These are phyloP conservation scores for Upupa epops DNA, from an alignment of 2,113 vertebrate species.

Conservation along the genomic window DNA sequence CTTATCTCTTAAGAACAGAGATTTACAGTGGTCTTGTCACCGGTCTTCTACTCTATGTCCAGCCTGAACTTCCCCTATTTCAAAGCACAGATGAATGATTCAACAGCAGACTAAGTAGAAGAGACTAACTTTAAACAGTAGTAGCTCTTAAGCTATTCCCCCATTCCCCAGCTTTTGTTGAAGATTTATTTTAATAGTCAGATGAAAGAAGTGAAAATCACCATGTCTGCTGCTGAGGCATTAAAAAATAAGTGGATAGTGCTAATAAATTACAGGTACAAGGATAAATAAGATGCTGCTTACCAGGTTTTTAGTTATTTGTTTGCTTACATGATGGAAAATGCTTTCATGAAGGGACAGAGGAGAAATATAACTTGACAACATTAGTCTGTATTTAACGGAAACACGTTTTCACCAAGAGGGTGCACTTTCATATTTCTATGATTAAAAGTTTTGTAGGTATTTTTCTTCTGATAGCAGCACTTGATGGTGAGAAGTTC, in stretches of 20 bases:
- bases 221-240: background rate
- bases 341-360: background rate
- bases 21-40: conserved; percentile 40
- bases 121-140: conserved; percentile 21
- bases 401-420: conserved; percentile 21
- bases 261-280: conserved; percentile 58
- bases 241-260: conserved; percentile 49
- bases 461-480: background rate
- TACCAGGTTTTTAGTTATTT: background rate
- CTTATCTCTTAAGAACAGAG: conserved; percentile 12
- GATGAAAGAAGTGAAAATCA: conserved; percentile 20
- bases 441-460: conserved; percentile 7
- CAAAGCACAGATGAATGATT: background rate
- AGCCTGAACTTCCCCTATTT: background rate
- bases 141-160: background rate
- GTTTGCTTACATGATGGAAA: conserved; percentile 5
- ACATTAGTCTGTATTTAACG: conserved; percentile 20
- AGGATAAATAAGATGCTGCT: conserved; percentile 48
- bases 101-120: background rate
- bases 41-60: background rate
- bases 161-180: background rate
- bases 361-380: conserved; percentile 21
- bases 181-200: conserved; percentile 58
- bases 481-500: background rate
- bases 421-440: conserved; percentile 24